Evolutionary conservation across 2,888 invertebrate genomes (phyloP), one percentile per base, ranked within the genome.

Genomic region (Ramazzottius varieornatus): DNA sequence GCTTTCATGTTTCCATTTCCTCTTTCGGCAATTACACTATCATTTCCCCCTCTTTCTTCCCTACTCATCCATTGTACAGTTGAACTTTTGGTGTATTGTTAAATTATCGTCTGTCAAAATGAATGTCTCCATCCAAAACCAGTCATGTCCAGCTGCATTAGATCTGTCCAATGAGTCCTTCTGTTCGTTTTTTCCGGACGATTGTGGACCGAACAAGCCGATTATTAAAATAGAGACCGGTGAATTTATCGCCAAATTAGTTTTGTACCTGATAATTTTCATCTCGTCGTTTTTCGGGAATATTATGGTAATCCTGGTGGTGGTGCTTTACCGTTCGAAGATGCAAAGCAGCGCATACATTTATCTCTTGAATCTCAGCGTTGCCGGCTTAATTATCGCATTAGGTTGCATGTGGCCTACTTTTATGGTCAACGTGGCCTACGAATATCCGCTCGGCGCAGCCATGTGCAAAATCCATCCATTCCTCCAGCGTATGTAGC

Each of bases 321-420:
- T 54, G 20, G 8, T 16, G 8, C 54, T 54, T 8, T 54, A 54
- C 54, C 54, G 54, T 8, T 4, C 20, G 54, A 54, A 54, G 29
- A 54, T 54, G 54, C 54, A 54, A 24, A 54, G 54, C 29, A 54
- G 54, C 29, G 54, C 54, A 24, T 54, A 54, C 54, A 54, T 54
- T 24, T 54, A 54, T 24, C 29, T 54, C 20, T 24, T 54, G 20
- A 54, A 54, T 29, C 29, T 54, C 20, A 54, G 54, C 54, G 54
- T 54, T 4, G 54, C 20, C n/a, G 54, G 54, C 20, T 29, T 54
- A 8, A 54, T 54, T 29, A 54, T 54, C 29, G 54, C 54, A 29
- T 29, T 54, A 8, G 54, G 54, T 8, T 54, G 54, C 29, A 54
- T 54, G 54, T 54, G 54, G 54, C 54, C 54, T 8, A 16, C 8